Evolutionary conservation across 2,797 vertebrate species (phyloP).

Genomic region (Lithobates pipiens): DNA sequence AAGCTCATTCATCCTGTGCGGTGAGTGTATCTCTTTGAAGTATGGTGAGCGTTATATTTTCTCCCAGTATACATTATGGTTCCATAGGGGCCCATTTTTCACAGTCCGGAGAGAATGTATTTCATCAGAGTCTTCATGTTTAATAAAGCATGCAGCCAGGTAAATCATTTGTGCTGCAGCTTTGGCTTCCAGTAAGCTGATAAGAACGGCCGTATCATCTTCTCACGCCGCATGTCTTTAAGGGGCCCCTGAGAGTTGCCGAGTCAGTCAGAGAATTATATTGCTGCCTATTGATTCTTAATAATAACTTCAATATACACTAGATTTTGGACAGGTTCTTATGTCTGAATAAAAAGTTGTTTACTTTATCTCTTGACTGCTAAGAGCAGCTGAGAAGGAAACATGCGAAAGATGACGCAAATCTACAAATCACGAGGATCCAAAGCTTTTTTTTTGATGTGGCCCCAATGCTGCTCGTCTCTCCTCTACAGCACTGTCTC

Average conservation of each 20-base stretch:
- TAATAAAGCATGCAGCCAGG: conserved; percentile 48
- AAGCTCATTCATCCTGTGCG: not conserved
- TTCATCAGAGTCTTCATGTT: conserved; percentile 40
- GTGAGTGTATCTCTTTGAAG: not conserved
- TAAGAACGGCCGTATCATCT: conserved; percentile 32
- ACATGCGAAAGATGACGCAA: not conserved
- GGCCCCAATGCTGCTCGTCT: too few species aligned
- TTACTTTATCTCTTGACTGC: not conserved
- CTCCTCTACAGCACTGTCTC: too few species aligned
- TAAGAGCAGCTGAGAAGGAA: not conserved
- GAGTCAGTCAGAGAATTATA: conserved; percentile 38
- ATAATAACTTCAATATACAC: conserved; percentile 32
- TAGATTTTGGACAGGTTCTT: not conserved
- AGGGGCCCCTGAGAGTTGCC: conserved; percentile 30
- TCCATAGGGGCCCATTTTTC: conserved; percentile 30
- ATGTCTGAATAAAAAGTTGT: not conserved
- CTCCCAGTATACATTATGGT: conserved; percentile 17
- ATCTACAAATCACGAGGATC: too few species aligned
- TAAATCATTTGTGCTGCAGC: conserved; percentile 35
- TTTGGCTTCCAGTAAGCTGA: conserved; percentile 44
- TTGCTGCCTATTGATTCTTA: conserved; percentile 37
- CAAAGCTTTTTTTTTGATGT: too few species aligned
- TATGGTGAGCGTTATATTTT: conserved; percentile 20
- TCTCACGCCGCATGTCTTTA: conserved; percentile 25
- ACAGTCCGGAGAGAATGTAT: conserved; percentile 29